These are phyloP conservation scores for Formicarius rufipectus DNA, from an alignment of 2,113 vertebrate genomes.

Conservation along the genomic window DNA sequence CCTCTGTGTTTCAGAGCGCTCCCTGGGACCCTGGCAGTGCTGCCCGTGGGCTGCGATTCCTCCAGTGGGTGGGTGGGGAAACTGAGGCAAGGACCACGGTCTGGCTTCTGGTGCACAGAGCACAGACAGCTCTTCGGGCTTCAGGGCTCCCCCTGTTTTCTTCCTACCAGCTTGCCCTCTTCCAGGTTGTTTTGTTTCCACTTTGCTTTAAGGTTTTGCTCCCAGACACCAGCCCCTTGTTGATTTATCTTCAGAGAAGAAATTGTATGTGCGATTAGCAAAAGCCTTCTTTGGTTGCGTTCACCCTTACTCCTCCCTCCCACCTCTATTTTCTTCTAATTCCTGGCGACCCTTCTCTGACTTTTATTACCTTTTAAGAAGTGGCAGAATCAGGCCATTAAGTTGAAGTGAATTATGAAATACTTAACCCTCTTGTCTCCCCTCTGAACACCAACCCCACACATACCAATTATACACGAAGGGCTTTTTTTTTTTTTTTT, in stretches of 20 bases:
- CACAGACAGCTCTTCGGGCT: neutral
- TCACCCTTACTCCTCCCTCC: neutral
- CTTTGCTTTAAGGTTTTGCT: neutral
- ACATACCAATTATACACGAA: rapidly evolving
- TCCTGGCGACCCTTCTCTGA: slow-evolving; percentile 27
- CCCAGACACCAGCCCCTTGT: neutral
- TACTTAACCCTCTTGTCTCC: slow-evolving; percentile 39
- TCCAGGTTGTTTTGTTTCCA: neutral
- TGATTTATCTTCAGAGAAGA: neutral
- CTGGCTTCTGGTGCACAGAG: neutral
- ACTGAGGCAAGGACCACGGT: neutral
- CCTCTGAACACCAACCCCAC: neutral
- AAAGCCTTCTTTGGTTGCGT: neutral
- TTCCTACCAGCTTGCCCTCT: rapidly evolving
- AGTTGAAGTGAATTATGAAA: slow-evolving; percentile 44
- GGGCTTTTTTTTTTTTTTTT: neutral
- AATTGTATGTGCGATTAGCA: neutral
- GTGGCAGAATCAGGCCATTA: slow-evolving; percentile 12
- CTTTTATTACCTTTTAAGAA: slow-evolving; percentile 51
- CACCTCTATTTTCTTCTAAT: neutral
- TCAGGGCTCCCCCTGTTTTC: rapidly evolving
- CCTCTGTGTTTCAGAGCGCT: rapidly evolving
- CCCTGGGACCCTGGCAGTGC: neutral
- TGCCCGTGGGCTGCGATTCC: rapidly evolving
- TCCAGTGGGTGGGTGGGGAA: neutral